A percentile compares a stretch with the other conserved stretches of the same genome.
Conservation (phyloP, 2,888 invertebrate species). For the Andricus quercusramuli region DNA sequence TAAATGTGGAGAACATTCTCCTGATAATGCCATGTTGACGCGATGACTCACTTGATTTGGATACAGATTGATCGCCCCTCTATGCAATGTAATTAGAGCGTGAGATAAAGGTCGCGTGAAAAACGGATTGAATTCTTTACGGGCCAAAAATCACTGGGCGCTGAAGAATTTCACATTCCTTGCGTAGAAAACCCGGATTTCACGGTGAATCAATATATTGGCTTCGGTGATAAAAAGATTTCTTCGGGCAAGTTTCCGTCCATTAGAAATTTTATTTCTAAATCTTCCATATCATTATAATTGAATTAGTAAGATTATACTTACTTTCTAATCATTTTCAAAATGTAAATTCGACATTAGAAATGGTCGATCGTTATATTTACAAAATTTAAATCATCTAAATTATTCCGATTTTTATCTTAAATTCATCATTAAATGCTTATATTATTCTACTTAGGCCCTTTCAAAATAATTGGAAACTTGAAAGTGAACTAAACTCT, state of each 20-base stretch:
- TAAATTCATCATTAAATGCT: too few relatives aligned
- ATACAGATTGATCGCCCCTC: conserved; percentile 28
- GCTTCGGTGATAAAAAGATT: neutral
- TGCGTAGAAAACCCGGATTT: neutral
- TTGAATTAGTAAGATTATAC: neutral
- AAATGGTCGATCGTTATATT: too few relatives aligned
- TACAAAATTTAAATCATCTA: too few relatives aligned
- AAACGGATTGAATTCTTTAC: conserved; percentile 22
- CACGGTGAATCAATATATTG: neutral
- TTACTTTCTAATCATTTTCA: neutral
- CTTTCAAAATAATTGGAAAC: too few relatives aligned
- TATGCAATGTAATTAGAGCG: conserved; percentile 33
- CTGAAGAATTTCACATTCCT: conserved; percentile 4
- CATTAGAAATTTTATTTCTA: neutral
- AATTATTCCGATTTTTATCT: too few relatives aligned
- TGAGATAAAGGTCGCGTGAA: conserved; percentile 38
- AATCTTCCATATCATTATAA: neutral
- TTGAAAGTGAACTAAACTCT: too few relatives aligned
- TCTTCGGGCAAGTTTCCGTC: neutral
- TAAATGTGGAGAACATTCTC: conserved; percentile 23
- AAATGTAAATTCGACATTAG: neutral
- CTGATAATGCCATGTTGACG: neutral
- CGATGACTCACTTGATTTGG: conserved; percentile 33
- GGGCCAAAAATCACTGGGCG: neutral
- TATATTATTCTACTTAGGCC: too few relatives aligned